Percentiles rank a stretch among this genome's conserved stretches.
These are phyloP conservation scores for Autographa pulchrina DNA, from an alignment of 2,888 invertebrate genomes.

Conservation along the genomic window DNA sequence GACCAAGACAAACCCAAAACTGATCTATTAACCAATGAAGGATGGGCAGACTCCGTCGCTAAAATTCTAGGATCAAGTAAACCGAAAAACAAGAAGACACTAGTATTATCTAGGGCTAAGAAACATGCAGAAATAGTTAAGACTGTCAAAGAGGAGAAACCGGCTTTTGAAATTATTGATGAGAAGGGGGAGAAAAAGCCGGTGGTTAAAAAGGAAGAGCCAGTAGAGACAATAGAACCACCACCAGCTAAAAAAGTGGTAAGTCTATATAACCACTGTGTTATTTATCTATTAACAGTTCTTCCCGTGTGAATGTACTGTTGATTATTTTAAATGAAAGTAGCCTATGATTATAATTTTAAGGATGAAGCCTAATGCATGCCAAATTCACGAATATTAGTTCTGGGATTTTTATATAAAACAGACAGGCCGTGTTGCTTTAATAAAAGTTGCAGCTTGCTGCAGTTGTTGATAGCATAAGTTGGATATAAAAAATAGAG, in stretches of 20 bases:
- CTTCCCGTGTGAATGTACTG: too few relatives aligned
- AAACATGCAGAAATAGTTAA: slow-evolving; percentile 90
- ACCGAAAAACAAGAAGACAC: slow-evolving; percentile 92
- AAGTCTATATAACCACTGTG: slow-evolving; percentile 39
- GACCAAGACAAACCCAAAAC: slow-evolving; percentile 52
- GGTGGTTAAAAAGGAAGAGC: slow-evolving; percentile 72
- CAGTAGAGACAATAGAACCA: slow-evolving; percentile 67
- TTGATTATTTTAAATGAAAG: too few relatives aligned
- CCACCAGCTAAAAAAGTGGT: slow-evolving; percentile 80
- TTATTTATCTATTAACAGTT: not conserved
- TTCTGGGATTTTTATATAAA: too few relatives aligned
- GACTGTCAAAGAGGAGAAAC: slow-evolving; percentile 81
- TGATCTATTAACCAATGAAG: slow-evolving; percentile 88
- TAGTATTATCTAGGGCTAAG: slow-evolving; percentile 94
- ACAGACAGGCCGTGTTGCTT: too few relatives aligned
- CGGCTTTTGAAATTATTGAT: slow-evolving; percentile 92
- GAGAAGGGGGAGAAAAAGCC: slow-evolving; percentile 85
- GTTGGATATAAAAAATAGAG: too few relatives aligned
- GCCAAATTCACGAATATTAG: too few relatives aligned
- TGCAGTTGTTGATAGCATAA: too few relatives aligned
- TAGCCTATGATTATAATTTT: slow-evolving; percentile 5
- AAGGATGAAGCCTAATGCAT: too few relatives aligned
- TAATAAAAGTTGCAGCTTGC: too few relatives aligned
- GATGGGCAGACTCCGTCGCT: slow-evolving; percentile 95
- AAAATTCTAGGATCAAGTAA: slow-evolving; percentile 94